A percentile compares a stretch with the other conserved stretches of the same genome.
These are phyloP conservation scores for Pollenia amentaria DNA, from an alignment of 2,888 invertebrate species.

Conservation along the genomic window DNA sequence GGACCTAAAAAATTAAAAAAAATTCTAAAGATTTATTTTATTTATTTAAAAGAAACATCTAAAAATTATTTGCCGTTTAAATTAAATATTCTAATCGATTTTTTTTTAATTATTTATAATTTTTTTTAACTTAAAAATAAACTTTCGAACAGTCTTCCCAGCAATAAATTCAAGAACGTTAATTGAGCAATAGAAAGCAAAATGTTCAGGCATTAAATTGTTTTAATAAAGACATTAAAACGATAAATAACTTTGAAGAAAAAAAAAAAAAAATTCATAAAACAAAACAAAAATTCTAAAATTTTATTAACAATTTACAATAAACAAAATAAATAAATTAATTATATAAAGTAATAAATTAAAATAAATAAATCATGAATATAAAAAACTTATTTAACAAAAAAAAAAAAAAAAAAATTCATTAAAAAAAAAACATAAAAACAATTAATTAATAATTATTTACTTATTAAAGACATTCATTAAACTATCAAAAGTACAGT, in stretches of 20 bases:
- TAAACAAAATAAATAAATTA: constrained; percentile 51
- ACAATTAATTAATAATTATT: constrained; percentile 18
- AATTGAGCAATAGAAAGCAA: constrained; percentile 35
- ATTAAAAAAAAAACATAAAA: constrained; percentile 1
- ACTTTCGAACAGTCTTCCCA: constrained; percentile 79
- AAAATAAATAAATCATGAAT: constrained; percentile 17
- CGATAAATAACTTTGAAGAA: neutral
- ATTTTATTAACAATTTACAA: constrained; percentile 74
- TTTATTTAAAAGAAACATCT: neutral
- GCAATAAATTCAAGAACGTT: constrained; percentile 63
- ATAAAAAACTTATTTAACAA: constrained; percentile 5
- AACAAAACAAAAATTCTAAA: constrained; percentile 72
- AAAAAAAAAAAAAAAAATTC: constrained; percentile 32
- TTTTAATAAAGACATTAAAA: constrained; percentile 18
- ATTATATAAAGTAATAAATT: constrained; percentile 32
- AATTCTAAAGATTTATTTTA: constrained; percentile 6
- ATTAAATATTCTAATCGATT: neutral
- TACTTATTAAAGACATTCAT: constrained; percentile 19
- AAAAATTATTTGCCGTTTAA: neutral
- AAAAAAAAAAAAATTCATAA: constrained; percentile 18
- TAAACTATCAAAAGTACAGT: neutral
- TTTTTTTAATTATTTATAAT: neutral
- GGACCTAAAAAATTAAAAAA: constrained; percentile 77
- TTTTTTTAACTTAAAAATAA: constrained; percentile 21
- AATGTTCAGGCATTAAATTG: neutral